Evolutionary conservation across 2,113 vertebrate genomes (phyloP).

Genomic region (Lipophrys pholis): DNA sequence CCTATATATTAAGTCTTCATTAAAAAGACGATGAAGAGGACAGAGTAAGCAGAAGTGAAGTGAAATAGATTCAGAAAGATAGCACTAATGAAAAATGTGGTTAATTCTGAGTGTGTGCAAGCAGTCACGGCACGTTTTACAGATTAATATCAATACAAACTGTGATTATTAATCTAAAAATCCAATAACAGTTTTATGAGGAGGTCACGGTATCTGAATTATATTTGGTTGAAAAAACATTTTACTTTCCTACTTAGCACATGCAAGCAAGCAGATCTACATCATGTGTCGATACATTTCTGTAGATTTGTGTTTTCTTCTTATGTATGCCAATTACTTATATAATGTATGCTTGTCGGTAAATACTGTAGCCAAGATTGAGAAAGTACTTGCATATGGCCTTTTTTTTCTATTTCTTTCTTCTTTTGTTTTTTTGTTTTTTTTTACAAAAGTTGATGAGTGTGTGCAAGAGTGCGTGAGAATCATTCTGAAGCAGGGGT

Average conservation of each 20-base stretch:
- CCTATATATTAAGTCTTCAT: not conserved
- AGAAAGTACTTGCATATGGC: slow-evolving; percentile 4
- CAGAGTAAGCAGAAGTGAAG: slow-evolving; percentile 1
- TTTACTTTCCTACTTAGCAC: slow-evolving; percentile 62
- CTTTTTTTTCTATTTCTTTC: no score
- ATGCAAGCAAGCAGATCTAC: slow-evolving; percentile 86
- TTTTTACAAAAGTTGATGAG: not conserved
- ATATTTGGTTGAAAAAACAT: slow-evolving; percentile 1
- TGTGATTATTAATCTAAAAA: no score
- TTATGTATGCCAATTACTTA: slow-evolving; percentile 34
- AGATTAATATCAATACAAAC: no score
- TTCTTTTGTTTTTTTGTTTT: slow-evolving; percentile 13
- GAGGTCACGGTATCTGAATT: no score
- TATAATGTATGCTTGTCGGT: slow-evolving; percentile 1
- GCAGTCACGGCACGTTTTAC: not conserved
- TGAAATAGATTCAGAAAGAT: not conserved
- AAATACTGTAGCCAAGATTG: not conserved
- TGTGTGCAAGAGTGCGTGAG: slow-evolving; percentile 58
- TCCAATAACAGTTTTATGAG: no score
- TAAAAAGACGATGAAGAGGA: not conserved
- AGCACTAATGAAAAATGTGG: slow-evolving; percentile 3
- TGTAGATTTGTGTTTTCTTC: slow-evolving; percentile 1
- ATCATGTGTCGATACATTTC: slow-evolving; percentile 32
- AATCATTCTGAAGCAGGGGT: slow-evolving; percentile 94
- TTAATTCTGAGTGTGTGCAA: not conserved